Conservation (phyloP, 2,797 vertebrate species). For the Coreius guichenoti region DNA sequence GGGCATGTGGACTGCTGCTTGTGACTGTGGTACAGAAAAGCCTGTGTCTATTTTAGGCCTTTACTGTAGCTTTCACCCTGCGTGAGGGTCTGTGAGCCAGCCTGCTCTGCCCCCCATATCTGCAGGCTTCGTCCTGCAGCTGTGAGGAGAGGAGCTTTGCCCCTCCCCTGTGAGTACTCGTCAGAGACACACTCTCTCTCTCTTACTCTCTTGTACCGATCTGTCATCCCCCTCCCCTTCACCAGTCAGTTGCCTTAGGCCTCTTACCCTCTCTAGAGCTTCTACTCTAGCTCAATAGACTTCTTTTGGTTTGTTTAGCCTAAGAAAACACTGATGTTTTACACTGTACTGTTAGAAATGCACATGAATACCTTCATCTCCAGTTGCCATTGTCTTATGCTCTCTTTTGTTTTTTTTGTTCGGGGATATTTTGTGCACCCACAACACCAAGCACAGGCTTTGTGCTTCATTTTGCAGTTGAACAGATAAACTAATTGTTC, state of each 20-base stretch:
- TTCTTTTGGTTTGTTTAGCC: slow-evolving; percentile 43
- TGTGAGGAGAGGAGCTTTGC: slow-evolving; percentile 99
- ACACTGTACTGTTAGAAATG: slow-evolving; percentile 33
- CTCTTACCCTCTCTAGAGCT: slow-evolving; percentile 67
- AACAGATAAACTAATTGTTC: slow-evolving; percentile 15
- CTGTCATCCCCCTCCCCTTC: slow-evolving; percentile 67
- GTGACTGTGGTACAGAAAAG: slow-evolving; percentile 99
- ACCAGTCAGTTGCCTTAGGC: slow-evolving; percentile 72
- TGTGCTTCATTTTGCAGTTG: slow-evolving; percentile 11
- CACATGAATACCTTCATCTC: slow-evolving; percentile 58
- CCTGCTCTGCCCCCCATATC: slow-evolving; percentile 98
- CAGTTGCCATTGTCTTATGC: slow-evolving; percentile 60
- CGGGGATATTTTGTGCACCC: slow-evolving; percentile 26
- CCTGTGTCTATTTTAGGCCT: slow-evolving; percentile 99
- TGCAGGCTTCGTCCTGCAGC: slow-evolving; percentile 99
- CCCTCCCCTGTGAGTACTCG: slow-evolving; percentile 99
- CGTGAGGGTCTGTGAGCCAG: slow-evolving; percentile 99
- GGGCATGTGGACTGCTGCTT: slow-evolving; percentile 82
- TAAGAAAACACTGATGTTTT: slow-evolving; percentile 28
- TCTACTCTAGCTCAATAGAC: slow-evolving; percentile 52
- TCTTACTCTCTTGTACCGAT: slow-evolving; percentile 72
- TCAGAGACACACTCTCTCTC: slow-evolving; percentile 86
- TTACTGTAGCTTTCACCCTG: slow-evolving; percentile 99
- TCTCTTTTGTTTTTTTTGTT: slow-evolving; percentile 25
- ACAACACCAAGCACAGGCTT: slow-evolving; percentile 47